A percentile compares a stretch with the other conserved stretches of the same genome.
phyloP scores from a whole-genome alignment of 2,888 invertebrate genomes.

The Noctua janthina region DNA sequence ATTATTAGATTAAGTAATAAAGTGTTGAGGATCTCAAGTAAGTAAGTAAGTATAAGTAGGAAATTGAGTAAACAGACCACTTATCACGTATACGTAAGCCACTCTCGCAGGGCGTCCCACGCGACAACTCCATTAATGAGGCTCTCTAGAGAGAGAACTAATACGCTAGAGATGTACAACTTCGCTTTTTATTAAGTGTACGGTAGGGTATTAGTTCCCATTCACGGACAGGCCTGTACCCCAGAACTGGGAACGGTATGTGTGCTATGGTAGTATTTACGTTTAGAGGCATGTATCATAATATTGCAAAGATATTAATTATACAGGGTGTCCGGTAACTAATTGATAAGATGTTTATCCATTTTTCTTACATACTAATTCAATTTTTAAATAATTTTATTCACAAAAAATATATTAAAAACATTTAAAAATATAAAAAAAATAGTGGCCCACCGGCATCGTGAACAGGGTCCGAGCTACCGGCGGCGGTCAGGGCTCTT shows the following conservation, averaged over 20 bases:
- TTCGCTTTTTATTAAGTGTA: neutral
- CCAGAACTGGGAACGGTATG: neutral
- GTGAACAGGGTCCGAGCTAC: too few relatives aligned
- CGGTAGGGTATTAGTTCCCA: neutral
- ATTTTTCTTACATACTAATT: too few relatives aligned
- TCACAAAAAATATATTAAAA: too few relatives aligned
- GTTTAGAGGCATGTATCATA: neutral
- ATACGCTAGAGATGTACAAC: neutral
- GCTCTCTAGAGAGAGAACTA: neutral
- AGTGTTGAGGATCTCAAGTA: conserved; percentile 1
- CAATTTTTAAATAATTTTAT: too few relatives aligned
- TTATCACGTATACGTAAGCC: conserved; percentile 26
- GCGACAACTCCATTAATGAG: conserved; percentile 30
- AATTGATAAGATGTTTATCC: too few relatives aligned
- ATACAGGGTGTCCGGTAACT: too few relatives aligned
- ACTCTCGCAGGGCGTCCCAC: conserved; percentile 14
- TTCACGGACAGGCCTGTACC: neutral
- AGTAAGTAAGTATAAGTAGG: neutral
- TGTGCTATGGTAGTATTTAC: neutral
- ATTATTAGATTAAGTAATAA: neutral
- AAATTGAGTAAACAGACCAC: conserved; percentile 17
- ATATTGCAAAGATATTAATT: neutral
- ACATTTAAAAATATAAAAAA: too few relatives aligned
- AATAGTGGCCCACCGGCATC: too few relatives aligned
- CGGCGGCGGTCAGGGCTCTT: too few relatives aligned